A percentile compares a stretch with the other conserved stretches of the same genome.
phyloP scores from a whole-genome alignment of 2,888 invertebrate genomes.

The Quadroppia sp. region DNA sequence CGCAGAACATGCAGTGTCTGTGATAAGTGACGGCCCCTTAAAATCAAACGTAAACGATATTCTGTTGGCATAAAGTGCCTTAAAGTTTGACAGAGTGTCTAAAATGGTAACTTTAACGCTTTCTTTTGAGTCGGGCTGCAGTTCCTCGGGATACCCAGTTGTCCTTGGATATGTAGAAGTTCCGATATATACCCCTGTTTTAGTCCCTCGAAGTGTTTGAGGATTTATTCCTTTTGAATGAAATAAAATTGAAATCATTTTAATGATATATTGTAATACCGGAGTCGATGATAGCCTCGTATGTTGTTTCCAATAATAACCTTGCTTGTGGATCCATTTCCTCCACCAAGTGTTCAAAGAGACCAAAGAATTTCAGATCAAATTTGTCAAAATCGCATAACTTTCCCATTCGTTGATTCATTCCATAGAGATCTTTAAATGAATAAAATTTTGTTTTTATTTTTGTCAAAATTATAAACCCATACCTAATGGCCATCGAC shows the following conservation, averaged over 20 bases:
- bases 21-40: constrained; percentile 73
- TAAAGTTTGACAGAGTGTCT: constrained; percentile 79
- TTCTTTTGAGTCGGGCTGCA: constrained; percentile 52
- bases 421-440: constrained; percentile 35
- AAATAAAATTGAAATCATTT: neutral
- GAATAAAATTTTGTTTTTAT: constrained; percentile 3
- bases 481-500: constrained; percentile 79
- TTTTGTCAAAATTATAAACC: constrained; percentile 58
- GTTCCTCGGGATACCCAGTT: constrained; percentile 73
- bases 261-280: constrained; percentile 46
- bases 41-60: constrained; percentile 92
- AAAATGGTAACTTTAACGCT: too few relatives aligned
- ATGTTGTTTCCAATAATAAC: constrained; percentile 54
- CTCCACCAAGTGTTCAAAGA: neutral
- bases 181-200: constrained; percentile 91
- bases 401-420: constrained; percentile 34
- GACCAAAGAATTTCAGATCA: constrained; percentile 41
- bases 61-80: constrained; percentile 86
- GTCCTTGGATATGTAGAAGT: constrained; percentile 83
- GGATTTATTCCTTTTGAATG: constrained; percentile 52
- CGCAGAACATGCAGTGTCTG: constrained; percentile 97
- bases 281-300: constrained; percentile 54
- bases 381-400: constrained; percentile 41
- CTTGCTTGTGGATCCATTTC: constrained; percentile 53
- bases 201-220: constrained; percentile 71